Conservation (phyloP, 2,888 invertebrate genomes). For the Sialis lutaria region DNA sequence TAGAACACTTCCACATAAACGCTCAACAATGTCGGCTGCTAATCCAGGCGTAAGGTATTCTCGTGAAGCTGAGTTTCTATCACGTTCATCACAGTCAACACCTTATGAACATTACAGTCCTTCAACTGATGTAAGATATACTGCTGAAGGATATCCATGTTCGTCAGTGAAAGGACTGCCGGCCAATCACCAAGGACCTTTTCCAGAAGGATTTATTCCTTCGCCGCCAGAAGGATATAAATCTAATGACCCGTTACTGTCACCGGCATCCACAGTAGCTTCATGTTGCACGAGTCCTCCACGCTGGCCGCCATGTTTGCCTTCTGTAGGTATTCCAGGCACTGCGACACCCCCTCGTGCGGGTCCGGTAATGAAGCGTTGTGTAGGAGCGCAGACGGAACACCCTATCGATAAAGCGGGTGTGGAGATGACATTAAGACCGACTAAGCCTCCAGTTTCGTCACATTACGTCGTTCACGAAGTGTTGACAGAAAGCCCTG, state of each 20-base stretch:
- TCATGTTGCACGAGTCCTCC: conserved; percentile 20
- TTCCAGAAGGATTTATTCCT: conserved; percentile 34
- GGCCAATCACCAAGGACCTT: conserved; percentile 9
- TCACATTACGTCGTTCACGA: conserved; percentile 12
- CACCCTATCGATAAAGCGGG: conserved; percentile 26
- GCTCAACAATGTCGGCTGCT: conserved; percentile 36
- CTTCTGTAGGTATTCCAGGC: conserved; percentile 15
- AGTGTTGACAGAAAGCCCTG: conserved; percentile 60
- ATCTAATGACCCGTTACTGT: conserved; percentile 31
- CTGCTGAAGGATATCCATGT: conserved; percentile 59
- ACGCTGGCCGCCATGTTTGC: conserved; percentile 35
- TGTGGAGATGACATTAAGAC: too few relatives aligned
- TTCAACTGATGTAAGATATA: conserved; percentile 48
- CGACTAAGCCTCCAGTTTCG: not conserved
- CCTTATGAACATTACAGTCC: conserved; percentile 32
- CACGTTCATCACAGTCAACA: conserved; percentile 28
- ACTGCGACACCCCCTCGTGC: conserved; percentile 10
- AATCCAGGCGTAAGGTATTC: conserved; percentile 37
- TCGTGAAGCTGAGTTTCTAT: conserved; percentile 45
- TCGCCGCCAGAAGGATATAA: conserved; percentile 56
- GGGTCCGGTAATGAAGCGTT: conserved; percentile 32
- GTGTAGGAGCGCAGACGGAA: conserved; percentile 41
- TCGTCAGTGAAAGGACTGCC: conserved; percentile 18
- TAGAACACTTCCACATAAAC: conserved; percentile 60
- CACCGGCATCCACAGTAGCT: conserved; percentile 32